Conservation (phyloP, 2,797 vertebrate species). For the Chromis chromis region DNA sequence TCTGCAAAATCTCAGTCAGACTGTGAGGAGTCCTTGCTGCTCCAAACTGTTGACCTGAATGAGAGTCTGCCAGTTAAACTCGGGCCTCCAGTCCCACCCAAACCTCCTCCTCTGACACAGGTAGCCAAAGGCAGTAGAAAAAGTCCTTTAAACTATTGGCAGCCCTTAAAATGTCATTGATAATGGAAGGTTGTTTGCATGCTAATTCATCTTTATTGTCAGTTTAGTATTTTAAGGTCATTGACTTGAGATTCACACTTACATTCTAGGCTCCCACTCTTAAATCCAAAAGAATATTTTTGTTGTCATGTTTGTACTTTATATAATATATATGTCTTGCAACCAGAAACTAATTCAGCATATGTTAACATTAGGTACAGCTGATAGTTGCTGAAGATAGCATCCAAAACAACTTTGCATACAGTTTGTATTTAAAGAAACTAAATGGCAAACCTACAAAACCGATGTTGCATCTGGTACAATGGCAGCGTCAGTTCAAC, state of each 20-base stretch:
- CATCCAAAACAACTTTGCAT: too few species aligned
- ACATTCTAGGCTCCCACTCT: too few species aligned
- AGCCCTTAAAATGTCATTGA: conserved; percentile 6
- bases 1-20: conserved; percentile 72
- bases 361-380: neutral
- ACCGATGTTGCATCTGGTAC: too few species aligned
- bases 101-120: conserved; percentile 88
- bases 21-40: conserved; percentile 77
- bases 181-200: neutral
- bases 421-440: neutral
- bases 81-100: conserved; percentile 80
- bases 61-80: conserved; percentile 82
- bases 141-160: neutral
- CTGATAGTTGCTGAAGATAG: too few species aligned
- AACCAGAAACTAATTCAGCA: neutral
- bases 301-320: neutral
- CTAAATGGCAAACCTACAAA: neutral
- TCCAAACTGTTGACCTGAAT: conserved; percentile 78
- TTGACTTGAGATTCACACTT: too few species aligned
- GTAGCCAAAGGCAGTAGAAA: conserved; percentile 69
- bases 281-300: too few species aligned
- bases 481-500: too few species aligned
- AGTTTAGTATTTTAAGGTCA: too few species aligned
- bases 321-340: neutral
- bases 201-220: neutral